A percentile compares a stretch with the other conserved stretches of the same genome.
phyloP scores from a whole-genome alignment of 2,113 vertebrate genomes.

The Tricholaema leucomelas region DNA sequence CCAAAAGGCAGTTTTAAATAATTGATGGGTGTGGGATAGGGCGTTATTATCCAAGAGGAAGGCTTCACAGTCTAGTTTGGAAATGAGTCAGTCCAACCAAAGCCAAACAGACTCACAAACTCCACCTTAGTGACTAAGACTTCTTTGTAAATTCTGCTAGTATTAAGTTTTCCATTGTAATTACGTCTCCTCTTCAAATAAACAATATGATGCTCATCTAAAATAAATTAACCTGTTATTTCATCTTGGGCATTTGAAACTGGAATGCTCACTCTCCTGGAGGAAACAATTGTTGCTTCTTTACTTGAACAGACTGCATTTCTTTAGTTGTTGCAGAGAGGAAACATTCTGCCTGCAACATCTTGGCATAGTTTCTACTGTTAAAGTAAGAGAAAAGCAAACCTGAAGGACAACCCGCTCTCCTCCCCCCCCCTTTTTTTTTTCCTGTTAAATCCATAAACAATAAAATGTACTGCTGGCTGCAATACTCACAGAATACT shows the following conservation, averaged over 20 bases:
- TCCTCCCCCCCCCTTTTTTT: neutral
- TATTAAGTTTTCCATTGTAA: slow-evolving; percentile 44
- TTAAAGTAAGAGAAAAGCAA: neutral
- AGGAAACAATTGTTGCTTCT: neutral
- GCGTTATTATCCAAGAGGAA: slow-evolving; percentile 34
- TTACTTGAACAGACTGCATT: neutral
- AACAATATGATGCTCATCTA: slow-evolving; percentile 53
- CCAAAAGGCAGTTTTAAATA: slow-evolving; percentile 17
- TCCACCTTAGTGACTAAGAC: slow-evolving; percentile 55
- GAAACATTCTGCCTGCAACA: neutral
- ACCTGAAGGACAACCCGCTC: neutral
- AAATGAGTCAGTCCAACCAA: slow-evolving; percentile 42
- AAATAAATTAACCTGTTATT: slow-evolving; percentile 62
- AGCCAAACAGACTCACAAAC: slow-evolving; percentile 31
- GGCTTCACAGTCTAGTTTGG: slow-evolving; percentile 13
- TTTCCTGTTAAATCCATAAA: neutral
- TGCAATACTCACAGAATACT: slow-evolving; percentile 26
- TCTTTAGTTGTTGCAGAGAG: neutral
- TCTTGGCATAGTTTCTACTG: neutral
- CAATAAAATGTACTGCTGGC: neutral
- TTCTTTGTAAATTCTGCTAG: slow-evolving; percentile 37
- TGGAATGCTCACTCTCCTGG: neutral
- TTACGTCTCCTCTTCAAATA: slow-evolving; percentile 46
- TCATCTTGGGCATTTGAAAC: slow-evolving; percentile 9
- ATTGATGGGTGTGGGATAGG: slow-evolving; percentile 32